Percentiles rank a stretch among this genome's conserved stretches.
Conservation (phyloP, 2,113 vertebrate genomes). For the Tragelaphus strepsiceros region DNA sequence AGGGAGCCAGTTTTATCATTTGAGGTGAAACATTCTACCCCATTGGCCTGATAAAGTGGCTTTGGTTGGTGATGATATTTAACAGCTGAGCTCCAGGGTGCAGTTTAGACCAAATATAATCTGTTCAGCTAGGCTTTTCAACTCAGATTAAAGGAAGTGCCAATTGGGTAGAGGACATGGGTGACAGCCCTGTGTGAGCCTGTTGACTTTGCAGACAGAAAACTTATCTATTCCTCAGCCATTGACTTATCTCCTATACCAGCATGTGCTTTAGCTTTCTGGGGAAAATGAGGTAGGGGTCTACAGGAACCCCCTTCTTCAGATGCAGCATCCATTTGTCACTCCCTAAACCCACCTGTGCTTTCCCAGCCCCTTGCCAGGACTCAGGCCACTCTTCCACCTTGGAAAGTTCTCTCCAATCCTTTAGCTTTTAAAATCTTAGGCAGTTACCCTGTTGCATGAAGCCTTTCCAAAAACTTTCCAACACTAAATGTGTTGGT, state of each 20-base stretch:
- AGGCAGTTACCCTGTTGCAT: background rate
- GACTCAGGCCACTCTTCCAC: background rate
- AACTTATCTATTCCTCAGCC: background rate
- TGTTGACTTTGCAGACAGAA: background rate
- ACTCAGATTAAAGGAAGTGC: background rate
- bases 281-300: background rate
- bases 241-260: rapidly evolving
- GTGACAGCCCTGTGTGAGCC: background rate
- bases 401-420: background rate
- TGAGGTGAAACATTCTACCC: background rate
- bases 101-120: background rate
- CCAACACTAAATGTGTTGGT: background rate
- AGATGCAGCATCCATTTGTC: background rate
- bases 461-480: background rate
- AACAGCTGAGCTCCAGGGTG: background rate
- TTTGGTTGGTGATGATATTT: background rate
- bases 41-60: background rate
- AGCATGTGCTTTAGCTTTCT: background rate
- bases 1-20: background rate
- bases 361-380: background rate
- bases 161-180: background rate
- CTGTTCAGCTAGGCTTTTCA: background rate
- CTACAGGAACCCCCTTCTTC: too few relatives aligned
- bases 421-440: background rate
- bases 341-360: background rate